Base-by-base conservation (phyloP, 2,888 invertebrate species). In the Aethes cnicana region DNA sequence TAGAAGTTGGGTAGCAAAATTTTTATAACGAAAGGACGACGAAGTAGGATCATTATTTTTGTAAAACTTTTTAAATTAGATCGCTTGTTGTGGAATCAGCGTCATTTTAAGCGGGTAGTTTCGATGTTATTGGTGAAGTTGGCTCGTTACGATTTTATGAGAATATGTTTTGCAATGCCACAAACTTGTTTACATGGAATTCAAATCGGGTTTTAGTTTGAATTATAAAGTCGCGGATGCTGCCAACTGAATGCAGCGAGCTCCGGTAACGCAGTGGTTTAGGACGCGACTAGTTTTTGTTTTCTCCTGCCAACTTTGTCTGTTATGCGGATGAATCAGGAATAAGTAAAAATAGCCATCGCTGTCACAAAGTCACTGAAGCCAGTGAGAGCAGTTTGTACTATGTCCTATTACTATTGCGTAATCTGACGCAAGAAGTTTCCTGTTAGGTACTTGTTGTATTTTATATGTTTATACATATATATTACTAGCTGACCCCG, bases 111-210 rank as follows among this genome's bases (percentile, higher is more conserved):
- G 59, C 48, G 50, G 36, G 50, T 66, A 74, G 66, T 76, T 76
- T 72, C 63, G 64, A 66, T 73, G 71, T 74, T 74, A 82, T 84
- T 68, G 81, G 66, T 66, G 79, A 85, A 87, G 81, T 87, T 86
- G 63, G 73, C 72, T 75, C 80, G 81, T 84, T 81, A 80, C 71
- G 63, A 76, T 84, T 84, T 81, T 78, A 84, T 80, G 81, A 72
- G 78, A 81, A 79, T 74, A 78, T 80, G 76, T 78, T 82, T 73
- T 72, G 69, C 56, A 69, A 75, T 77, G 56, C 71, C 74, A 69
- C 77, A 72, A 76, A 83, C 78, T 86, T 84, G 80, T 87, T 85
- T 84, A 82, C 81, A 84, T 81, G 72, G 76, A 84, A 84, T 81
- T 79, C 74, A 78, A 81, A 84, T 84, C 58, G 71, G 72, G 71